Evolutionary conservation across 1,140 invertebrate species (phyloP).

Genomic region (Dendroctonus valens): DNA sequence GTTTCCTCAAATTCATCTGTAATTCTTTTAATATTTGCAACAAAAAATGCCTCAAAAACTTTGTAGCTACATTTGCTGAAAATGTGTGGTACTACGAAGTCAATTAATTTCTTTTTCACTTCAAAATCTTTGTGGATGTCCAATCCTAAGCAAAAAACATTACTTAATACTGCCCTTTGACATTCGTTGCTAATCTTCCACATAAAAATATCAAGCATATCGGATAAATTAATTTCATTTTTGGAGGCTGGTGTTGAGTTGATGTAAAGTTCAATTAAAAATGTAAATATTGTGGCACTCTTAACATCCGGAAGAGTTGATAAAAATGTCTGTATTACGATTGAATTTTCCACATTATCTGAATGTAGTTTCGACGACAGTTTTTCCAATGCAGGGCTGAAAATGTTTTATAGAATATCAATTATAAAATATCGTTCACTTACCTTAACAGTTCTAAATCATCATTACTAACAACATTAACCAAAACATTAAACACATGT

Average conservation of each 20-base stretch:
- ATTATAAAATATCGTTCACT: neutral
- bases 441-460: slow-evolving; percentile 16
- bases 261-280: slow-evolving; percentile 27
- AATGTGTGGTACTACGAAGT: slow-evolving; percentile 23
- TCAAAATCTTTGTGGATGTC: neutral
- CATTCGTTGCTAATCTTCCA: neutral
- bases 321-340: slow-evolving; percentile 22
- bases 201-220: slow-evolving; percentile 24
- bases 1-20: slow-evolving; percentile 21
- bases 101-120: slow-evolving; percentile 13
- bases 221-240: slow-evolving; percentile 15
- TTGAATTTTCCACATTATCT: neutral
- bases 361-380: neutral
- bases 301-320: slow-evolving; percentile 17
- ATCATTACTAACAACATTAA: slow-evolving; percentile 10
- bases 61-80: slow-evolving; percentile 30
- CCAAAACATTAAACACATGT: slow-evolving; percentile 20
- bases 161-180: no score
- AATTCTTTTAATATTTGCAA: slow-evolving; percentile 31
- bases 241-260: slow-evolving; percentile 3
- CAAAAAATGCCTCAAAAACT: slow-evolving; percentile 35
- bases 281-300: slow-evolving; percentile 30
- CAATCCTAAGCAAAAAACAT: no score
- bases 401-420: slow-evolving; percentile 1
- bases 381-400: slow-evolving; percentile 10